phyloP scores from a whole-genome alignment of 2,797 vertebrate genomes.

The Gallinago stenura region DNA sequence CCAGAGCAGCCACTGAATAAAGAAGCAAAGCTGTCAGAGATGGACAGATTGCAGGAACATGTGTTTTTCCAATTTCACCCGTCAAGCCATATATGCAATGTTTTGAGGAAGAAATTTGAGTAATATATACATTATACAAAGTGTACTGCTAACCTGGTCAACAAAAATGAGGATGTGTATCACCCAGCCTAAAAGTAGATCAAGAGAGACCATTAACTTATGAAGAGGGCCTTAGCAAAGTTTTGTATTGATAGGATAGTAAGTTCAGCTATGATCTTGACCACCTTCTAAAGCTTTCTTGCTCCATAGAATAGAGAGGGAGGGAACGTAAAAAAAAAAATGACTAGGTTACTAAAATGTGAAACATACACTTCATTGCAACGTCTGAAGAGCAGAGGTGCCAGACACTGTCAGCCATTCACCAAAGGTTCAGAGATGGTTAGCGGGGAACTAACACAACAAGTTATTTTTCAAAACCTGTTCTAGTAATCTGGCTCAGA shows the following conservation, averaged over 20 bases:
- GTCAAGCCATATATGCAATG: neutral
- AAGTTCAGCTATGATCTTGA: neutral
- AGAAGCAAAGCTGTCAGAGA: neutral
- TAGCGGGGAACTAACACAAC: neutral
- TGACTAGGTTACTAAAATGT: neutral
- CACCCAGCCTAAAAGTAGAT: neutral
- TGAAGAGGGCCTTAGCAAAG: neutral
- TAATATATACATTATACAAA: neutral
- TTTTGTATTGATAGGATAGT: neutral
- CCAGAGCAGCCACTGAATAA: conserved; percentile 36
- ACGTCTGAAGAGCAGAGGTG: neutral
- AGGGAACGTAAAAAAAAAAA: neutral
- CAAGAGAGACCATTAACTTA: neutral
- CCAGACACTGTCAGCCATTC: neutral
- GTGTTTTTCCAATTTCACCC: conserved; percentile 24
- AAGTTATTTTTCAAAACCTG: conserved; percentile 38
- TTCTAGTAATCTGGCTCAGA: neutral
- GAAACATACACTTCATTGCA: neutral
- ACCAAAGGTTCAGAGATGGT: neutral
- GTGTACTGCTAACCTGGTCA: neutral
- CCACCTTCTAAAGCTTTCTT: neutral
- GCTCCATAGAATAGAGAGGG: neutral
- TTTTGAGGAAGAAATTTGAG: neutral
- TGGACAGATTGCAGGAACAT: conserved; percentile 27
- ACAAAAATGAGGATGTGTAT: neutral